Evolutionary conservation across 2,888 invertebrate species (phyloP).

Genomic region (Tridacna crocea): DNA sequence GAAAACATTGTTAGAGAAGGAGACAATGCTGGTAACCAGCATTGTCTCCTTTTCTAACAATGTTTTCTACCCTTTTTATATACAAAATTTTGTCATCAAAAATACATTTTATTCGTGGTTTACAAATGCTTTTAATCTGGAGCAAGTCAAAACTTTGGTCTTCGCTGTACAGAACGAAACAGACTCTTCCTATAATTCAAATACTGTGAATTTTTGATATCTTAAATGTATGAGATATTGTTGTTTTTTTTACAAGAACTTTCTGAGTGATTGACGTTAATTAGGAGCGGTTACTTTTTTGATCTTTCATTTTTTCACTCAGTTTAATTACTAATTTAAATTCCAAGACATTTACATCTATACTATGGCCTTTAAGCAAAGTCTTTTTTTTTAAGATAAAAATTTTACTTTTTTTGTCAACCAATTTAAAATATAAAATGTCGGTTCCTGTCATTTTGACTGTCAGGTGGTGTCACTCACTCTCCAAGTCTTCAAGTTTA

Average conservation of each 20-base stretch:
- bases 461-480: background rate
- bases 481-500: no score
- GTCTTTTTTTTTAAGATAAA: background rate
- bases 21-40: background rate
- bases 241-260: no score
- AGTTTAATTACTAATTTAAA: slow-evolving; percentile 26
- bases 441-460: background rate
- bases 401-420: background rate
- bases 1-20: background rate
- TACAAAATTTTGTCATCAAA: background rate
- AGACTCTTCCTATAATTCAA: no score
- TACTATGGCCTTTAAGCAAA: background rate
- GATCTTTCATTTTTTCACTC: slow-evolving; percentile 20
- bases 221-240: no score
- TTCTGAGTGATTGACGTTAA: slow-evolving; percentile 34
- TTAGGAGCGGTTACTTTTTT: slow-evolving; percentile 37
- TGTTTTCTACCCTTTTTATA: background rate
- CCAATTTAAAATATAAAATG: slow-evolving; percentile 12
- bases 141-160: no score
- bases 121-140: no score
- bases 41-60: background rate
- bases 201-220: no score
- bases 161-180: no score
- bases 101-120: no score
- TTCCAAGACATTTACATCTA: slow-evolving; percentile 12